Evolutionary conservation across 2,888 invertebrate species (phyloP).

Genomic region (Leucophora obtusa): DNA sequence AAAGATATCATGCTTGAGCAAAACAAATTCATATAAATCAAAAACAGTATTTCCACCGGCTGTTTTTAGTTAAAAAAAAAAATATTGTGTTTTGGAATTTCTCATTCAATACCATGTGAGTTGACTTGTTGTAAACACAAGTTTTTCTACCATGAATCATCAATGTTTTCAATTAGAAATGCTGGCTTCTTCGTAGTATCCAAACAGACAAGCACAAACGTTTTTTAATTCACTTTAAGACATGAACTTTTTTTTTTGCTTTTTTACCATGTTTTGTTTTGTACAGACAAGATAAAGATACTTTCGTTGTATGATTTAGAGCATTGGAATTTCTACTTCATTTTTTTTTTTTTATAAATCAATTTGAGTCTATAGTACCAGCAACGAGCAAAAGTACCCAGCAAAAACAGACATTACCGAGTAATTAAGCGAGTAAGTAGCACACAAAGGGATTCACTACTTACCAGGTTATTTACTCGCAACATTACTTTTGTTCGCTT

Average conservation of each 20-base stretch:
- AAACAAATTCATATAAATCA: slow-evolving; percentile 22
- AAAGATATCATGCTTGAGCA: background rate
- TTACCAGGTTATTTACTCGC: too few species aligned
- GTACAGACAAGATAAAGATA: slow-evolving; percentile 45
- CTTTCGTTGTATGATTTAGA: slow-evolving; percentile 44
- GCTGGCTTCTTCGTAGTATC: slow-evolving; percentile 13
- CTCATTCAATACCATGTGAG: background rate
- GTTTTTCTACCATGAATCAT: slow-evolving; percentile 55
- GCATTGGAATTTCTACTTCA: slow-evolving; percentile 51
- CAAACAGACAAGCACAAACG: background rate
- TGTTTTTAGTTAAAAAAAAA: background rate
- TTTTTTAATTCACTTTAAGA: background rate
- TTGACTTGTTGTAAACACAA: slow-evolving; percentile 1
- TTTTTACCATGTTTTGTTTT: slow-evolving; percentile 1
- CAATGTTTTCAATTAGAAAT: slow-evolving; percentile 42
- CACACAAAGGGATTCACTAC: too few species aligned
- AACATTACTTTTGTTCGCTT: too few species aligned
- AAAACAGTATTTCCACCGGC: background rate
- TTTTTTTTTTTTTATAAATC: slow-evolving; percentile 20
- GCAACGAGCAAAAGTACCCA: background rate
- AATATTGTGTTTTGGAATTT: slow-evolving; percentile 16
- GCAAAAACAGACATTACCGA: too few species aligned
- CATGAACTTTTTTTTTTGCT: slow-evolving; percentile 38
- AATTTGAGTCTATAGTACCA: background rate
- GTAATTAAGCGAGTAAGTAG: too few species aligned